Conservation (phyloP, 64 coral and sea anemone species). For the Montipora efflorescens region DNA sequence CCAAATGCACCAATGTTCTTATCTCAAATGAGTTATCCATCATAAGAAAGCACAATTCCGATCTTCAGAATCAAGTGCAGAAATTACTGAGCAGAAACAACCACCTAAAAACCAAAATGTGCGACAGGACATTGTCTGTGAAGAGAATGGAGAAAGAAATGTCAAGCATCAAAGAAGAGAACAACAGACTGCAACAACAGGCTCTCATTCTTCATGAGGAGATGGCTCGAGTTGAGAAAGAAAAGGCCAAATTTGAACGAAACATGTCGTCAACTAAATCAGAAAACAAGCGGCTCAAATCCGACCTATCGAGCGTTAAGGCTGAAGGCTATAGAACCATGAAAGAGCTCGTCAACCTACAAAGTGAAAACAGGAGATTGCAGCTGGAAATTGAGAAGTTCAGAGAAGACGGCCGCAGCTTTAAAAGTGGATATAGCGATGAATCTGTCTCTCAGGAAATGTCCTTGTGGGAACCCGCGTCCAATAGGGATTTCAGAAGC, state of each 20-base stretch:
- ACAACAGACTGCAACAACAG: conserved; percentile 71
- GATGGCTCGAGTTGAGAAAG: conserved; percentile 79
- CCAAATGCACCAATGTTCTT: conserved; percentile 86
- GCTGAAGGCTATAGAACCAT: conserved; percentile 90
- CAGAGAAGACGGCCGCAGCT: conserved; percentile 33
- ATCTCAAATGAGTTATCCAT: conserved; percentile 87
- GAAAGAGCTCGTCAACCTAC: conserved; percentile 87
- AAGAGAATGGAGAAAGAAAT: conserved; percentile 91
- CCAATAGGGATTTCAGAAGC: conserved; percentile 9
- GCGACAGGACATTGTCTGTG: conserved; percentile 66
- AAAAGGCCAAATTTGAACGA: conserved; percentile 87
- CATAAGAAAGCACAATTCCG: conserved; percentile 82
- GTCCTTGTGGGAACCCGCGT: not conserved
- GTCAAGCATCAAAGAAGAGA: conserved; percentile 67
- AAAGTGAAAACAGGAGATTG: conserved; percentile 84
- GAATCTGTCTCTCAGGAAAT: conserved; percentile 9
- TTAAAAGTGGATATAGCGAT: conserved; percentile 22
- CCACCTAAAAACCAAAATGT: conserved; percentile 82
- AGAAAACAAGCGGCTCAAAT: conserved; percentile 86
- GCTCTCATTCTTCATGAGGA: conserved; percentile 73
- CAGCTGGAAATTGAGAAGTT: conserved; percentile 69
- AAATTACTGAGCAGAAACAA: conserved; percentile 85
- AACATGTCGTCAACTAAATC: conserved; percentile 84
- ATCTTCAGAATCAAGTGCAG: conserved; percentile 85
- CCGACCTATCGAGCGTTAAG: conserved; percentile 71